These are phyloP conservation scores for Zootermopsis nevadensis DNA, from an alignment of 2,888 invertebrate genomes.

Conservation along the genomic window DNA sequence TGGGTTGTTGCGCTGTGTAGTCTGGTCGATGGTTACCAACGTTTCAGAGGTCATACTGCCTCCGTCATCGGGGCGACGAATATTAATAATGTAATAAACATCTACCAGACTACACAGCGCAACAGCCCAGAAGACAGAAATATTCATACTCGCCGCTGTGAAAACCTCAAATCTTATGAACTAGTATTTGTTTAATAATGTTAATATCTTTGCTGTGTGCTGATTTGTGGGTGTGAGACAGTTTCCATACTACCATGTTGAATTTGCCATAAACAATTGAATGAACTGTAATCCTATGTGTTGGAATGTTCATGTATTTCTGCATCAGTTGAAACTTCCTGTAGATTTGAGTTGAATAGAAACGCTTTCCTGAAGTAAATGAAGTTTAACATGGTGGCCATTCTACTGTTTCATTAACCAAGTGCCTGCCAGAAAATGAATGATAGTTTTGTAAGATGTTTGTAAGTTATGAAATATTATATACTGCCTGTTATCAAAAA, in stretches of 20 bases:
- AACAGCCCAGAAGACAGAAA: no score
- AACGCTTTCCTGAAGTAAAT: background rate
- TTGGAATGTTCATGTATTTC: background rate
- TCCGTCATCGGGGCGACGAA: no score
- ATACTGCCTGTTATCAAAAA: constrained; percentile 28
- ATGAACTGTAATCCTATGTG: background rate
- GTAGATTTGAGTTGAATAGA: background rate
- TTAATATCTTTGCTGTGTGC: background rate
- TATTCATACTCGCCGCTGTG: no score
- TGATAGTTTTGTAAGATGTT: constrained; percentile 26
- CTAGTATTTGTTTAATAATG: constrained; percentile 10
- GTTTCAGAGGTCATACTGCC: no score
- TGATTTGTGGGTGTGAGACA: constrained; percentile 16
- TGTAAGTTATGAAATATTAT: constrained; percentile 18
- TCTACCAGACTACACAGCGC: no score
- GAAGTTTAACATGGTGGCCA: constrained; percentile 23
- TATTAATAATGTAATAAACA: no score
- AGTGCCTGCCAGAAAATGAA: constrained; percentile 32
- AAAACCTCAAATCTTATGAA: no score
- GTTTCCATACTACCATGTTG: background rate
- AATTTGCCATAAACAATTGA: background rate
- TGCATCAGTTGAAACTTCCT: background rate
- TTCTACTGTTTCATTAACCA: constrained; percentile 27
- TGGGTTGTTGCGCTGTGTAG: no score
- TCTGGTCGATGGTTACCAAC: no score